A percentile compares a stretch with the other conserved stretches of the same genome.
Evolutionary conservation across 2,113 vertebrate species (phyloP).

Genomic region (Trichomycterus rosablanca): DNA sequence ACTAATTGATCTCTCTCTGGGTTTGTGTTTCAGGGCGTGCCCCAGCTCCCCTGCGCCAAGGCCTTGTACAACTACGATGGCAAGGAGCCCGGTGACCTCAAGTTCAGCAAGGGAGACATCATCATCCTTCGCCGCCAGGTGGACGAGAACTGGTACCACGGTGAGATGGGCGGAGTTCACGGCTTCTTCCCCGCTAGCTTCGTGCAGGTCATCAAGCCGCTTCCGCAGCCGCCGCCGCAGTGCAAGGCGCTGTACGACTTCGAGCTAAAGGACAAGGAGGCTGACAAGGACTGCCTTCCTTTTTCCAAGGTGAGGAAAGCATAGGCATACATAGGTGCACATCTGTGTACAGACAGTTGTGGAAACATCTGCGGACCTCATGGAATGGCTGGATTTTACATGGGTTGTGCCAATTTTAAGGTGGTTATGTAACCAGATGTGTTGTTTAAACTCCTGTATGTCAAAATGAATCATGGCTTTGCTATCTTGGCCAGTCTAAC

Average conservation of each 20-base stretch:
- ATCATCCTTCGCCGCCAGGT: conserved; percentile 95
- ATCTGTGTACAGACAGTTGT: no score
- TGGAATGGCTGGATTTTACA: no score
- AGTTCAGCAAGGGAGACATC: conserved; percentile 94
- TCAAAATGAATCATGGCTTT: no score
- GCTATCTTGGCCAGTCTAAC: no score
- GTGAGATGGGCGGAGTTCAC: conserved; percentile 89
- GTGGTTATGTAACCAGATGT: no score
- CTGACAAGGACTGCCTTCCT: conserved; percentile 96
- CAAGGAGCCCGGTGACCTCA: conserved; percentile 95
- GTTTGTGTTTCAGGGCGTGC: conserved; percentile 70
- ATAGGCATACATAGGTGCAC: no score
- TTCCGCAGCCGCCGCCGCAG: conserved; percentile 95
- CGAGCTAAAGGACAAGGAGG: conserved; percentile 98
- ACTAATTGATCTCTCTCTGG: no score
- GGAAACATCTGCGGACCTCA: no score
- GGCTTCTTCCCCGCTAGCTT: conserved; percentile 98
- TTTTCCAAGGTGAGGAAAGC: conserved; percentile 92
- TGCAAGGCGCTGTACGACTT: conserved; percentile 99
- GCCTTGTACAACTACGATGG: conserved; percentile 98
- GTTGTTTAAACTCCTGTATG: no score
- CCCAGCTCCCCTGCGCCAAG: conserved; percentile 96
- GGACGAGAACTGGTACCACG: conserved; percentile 98
- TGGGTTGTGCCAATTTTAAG: no score
- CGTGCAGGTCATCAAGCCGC: conserved; percentile 95